Evolutionary conservation across 2,113 vertebrate genomes (phyloP).

Genomic region (Mugil cephalus): DNA sequence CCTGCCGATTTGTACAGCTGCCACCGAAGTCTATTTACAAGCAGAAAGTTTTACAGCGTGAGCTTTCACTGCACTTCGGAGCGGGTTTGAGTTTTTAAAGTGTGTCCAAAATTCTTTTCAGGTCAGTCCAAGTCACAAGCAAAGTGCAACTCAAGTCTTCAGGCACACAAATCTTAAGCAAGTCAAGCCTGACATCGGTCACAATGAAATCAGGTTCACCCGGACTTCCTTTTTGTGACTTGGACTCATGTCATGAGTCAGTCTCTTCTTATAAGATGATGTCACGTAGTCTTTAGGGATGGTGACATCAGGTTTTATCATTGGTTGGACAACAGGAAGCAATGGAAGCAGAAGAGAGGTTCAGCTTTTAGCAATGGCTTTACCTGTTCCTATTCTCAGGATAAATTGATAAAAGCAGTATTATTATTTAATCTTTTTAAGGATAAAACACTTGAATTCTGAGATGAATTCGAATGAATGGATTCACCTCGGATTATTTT

Average conservation of each 20-base stretch:
- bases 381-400: no score
- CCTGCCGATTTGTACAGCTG: conserved; percentile 28
- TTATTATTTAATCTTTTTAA: no score
- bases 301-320: no score
- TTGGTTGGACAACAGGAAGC: no score
- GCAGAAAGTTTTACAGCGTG: not conserved
- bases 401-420: no score
- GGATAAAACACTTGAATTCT: no score
- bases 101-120: not conserved
- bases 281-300: no score
- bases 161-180: not conserved
- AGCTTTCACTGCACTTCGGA: not conserved
- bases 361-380: no score
- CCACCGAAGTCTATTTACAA: conserved; percentile 19
- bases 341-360: no score
- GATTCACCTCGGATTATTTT: no score
- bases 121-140: not conserved
- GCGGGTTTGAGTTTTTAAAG: not conserved
- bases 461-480: no score
- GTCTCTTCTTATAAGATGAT: no score
- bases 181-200: not conserved
- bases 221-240: not conserved
- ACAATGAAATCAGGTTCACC: not conserved
- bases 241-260: not conserved
- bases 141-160: conserved; percentile 1